These are phyloP conservation scores for Branchinecta sandiegonensis DNA, from an alignment of 2,888 invertebrate species.

Conservation along the genomic window DNA sequence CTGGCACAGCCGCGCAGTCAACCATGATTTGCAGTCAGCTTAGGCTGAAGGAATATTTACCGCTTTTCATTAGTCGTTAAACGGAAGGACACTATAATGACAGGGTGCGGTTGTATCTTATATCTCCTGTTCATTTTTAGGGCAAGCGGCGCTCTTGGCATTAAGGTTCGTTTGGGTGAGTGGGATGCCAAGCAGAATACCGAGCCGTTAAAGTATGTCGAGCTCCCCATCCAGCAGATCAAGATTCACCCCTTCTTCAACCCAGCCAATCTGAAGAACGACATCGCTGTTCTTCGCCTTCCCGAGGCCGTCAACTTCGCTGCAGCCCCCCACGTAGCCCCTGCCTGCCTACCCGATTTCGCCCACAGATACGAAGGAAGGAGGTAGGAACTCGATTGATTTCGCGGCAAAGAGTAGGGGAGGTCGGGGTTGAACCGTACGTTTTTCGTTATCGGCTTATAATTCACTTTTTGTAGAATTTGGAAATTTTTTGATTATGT, in stretches of 20 bases:
- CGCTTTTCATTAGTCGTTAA: too few species aligned
- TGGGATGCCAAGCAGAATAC: constrained; percentile 52
- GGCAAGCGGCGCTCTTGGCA: constrained; percentile 27
- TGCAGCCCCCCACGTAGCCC: constrained; percentile 36
- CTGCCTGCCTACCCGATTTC: constrained; percentile 40
- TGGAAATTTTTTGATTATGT: too few species aligned
- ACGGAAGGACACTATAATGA: too few species aligned
- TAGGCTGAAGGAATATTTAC: too few species aligned
- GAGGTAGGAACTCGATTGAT: constrained; percentile 33
- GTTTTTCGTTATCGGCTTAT: too few species aligned
- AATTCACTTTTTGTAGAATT: too few species aligned
- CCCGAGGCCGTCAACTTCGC: constrained; percentile 36
- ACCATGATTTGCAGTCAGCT: too few species aligned
- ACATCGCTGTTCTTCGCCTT: constrained; percentile 64
- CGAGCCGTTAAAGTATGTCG: constrained; percentile 51
- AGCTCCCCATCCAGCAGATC: constrained; percentile 44
- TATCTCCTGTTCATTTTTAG: neutral
- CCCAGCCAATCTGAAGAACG: constrained; percentile 55
- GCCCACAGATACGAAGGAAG: constrained; percentile 38
- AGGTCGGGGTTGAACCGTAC: too few species aligned
- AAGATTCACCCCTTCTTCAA: constrained; percentile 52
- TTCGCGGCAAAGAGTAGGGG: too few species aligned
- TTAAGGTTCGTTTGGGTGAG: constrained; percentile 57
- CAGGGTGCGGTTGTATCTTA: too few species aligned
- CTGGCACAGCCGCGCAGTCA: too few species aligned